These are phyloP conservation scores for Branchinecta lindahli DNA, from an alignment of 1,140 invertebrate species.

Conservation along the genomic window DNA sequence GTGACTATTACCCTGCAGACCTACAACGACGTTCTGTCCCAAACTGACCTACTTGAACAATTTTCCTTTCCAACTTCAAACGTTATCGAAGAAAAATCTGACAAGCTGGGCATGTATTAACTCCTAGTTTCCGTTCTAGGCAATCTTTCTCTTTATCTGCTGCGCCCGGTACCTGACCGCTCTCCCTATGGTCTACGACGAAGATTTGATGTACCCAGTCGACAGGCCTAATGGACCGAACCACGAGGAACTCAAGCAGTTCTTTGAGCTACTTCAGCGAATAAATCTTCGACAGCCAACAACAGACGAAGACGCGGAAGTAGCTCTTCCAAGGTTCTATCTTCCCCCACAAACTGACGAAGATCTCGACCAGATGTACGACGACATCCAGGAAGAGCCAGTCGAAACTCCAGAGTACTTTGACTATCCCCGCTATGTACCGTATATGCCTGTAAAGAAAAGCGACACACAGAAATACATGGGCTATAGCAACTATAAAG, in stretches of 20 bases:
- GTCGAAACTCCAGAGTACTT: background rate
- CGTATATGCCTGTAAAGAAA: background rate
- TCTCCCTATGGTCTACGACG: background rate
- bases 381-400: background rate
- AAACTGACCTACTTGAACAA: no score
- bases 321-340: no score
- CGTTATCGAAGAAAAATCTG: no score
- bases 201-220: background rate
- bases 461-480: background rate
- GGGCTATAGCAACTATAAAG: background rate
- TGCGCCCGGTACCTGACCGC: no score
- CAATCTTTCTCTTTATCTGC: no score
- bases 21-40: no score
- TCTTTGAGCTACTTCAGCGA: background rate
- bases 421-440: background rate
- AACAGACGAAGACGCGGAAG: no score
- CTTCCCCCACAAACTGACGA: background rate
- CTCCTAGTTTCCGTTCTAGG: no score
- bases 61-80: no score
- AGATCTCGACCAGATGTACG: background rate
- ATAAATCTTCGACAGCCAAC: background rate
- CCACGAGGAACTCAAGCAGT: conserved; percentile 1
- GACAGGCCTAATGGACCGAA: background rate
- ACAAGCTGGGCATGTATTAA: no score
- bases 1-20: no score